These are phyloP conservation scores for Bujurquina vittata DNA, from an alignment of 2,113 vertebrate species.

Conservation along the genomic window DNA sequence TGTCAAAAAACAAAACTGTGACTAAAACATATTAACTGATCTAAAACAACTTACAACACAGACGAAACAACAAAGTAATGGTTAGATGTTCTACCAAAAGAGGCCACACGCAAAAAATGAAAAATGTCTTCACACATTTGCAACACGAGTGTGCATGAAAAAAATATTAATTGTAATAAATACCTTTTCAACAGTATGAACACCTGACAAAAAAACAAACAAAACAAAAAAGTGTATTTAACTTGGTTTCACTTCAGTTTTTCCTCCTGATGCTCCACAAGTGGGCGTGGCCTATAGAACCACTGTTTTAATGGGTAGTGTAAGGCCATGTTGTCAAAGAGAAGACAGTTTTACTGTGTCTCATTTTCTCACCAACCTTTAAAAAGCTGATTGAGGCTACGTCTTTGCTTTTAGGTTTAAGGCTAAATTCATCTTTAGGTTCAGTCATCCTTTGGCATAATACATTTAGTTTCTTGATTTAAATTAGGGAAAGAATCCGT, in stretches of 20 bases:
- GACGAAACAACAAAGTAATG: background rate
- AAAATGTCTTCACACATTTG: background rate
- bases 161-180: background rate
- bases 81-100: background rate
- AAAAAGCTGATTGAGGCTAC: background rate
- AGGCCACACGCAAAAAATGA: background rate
- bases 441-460: background rate
- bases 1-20: no score
- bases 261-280: background rate
- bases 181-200: background rate
- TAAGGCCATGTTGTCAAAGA: background rate
- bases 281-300: background rate
- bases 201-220: background rate
- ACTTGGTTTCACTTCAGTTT: background rate
- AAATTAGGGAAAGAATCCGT: background rate
- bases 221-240: rapidly evolving
- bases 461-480: background rate
- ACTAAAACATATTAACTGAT: no score
- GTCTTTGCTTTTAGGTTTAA: background rate
- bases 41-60: background rate
- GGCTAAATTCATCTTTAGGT: background rate
- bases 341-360: background rate
- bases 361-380: background rate
- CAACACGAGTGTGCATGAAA: background rate
- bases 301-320: background rate